These are phyloP conservation scores for Glareola pratincola DNA, from an alignment of 2,113 vertebrate genomes.

Conservation along the genomic window DNA sequence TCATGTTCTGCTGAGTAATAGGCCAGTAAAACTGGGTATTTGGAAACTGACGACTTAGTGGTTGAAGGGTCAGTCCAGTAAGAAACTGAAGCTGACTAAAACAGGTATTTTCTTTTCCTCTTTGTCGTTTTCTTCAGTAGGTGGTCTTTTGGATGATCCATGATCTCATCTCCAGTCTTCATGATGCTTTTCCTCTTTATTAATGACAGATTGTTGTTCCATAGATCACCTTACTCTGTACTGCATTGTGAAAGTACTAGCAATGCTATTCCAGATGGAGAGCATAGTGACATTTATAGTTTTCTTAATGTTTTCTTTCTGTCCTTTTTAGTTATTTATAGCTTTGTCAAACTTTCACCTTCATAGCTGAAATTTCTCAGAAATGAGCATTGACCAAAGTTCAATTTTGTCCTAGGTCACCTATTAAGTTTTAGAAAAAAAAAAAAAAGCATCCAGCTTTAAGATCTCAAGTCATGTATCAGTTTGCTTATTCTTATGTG, in stretches of 20 bases:
- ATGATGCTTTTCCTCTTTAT: constrained; percentile 51
- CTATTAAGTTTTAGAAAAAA: background rate
- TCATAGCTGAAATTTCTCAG: background rate
- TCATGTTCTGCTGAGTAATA: constrained; percentile 73
- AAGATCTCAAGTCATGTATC: background rate
- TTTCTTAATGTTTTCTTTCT: background rate
- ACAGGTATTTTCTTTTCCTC: constrained; percentile 26
- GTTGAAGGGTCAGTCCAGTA: constrained; percentile 63
- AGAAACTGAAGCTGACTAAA: constrained; percentile 48
- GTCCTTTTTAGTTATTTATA: background rate
- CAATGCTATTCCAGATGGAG: background rate
- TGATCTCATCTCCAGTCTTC: background rate
- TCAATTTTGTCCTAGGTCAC: background rate
- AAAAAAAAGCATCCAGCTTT: background rate
- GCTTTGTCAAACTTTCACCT: background rate
- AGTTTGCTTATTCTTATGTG: background rate
- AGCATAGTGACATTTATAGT: background rate
- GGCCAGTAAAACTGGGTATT: constrained; percentile 62
- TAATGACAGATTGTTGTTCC: constrained; percentile 12
- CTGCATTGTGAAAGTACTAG: background rate
- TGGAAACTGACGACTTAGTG: constrained; percentile 69
- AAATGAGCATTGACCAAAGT: background rate
- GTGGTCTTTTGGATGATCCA: constrained; percentile 11
- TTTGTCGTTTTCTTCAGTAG: constrained; percentile 9
- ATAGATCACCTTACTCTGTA: background rate